Percentiles rank a stretch among this genome's conserved stretches.
phyloP scores from a whole-genome alignment of 30 jellyfish, hydroid and myxozoan genomes.

The Chrysaora quinquecirrha region DNA sequence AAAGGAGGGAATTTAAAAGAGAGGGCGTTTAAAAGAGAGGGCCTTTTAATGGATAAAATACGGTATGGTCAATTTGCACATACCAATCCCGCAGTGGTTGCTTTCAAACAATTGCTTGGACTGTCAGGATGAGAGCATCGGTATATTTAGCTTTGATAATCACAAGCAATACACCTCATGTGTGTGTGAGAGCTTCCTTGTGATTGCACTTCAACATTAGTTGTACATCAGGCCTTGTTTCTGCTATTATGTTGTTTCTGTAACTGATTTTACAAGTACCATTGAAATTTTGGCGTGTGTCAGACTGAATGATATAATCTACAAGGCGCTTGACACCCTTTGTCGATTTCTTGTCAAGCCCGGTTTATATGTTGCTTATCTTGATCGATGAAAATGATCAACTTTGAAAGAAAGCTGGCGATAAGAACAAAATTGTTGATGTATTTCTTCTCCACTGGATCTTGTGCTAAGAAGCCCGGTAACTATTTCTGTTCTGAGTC shows the following conservation, averaged over 20 bases:
- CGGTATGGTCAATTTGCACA: constrained; percentile 7
- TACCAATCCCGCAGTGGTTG: background rate
- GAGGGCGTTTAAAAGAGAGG: no score
- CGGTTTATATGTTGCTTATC: background rate
- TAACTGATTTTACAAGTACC: background rate
- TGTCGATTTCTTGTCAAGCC: background rate
- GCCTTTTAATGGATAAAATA: no score
- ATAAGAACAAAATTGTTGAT: background rate
- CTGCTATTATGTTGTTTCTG: background rate
- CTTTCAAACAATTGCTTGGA: background rate
- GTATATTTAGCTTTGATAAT: background rate
- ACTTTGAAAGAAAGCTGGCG: background rate
- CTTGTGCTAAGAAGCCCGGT: background rate
- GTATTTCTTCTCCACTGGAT: background rate
- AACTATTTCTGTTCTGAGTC: background rate
- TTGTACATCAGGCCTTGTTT: background rate
- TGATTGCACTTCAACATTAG: background rate
- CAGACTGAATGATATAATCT: background rate
- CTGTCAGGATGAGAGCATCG: background rate
- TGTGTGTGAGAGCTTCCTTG: constrained; percentile 4
- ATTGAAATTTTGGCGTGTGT: background rate
- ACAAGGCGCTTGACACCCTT: background rate
- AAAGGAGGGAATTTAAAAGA: no score
- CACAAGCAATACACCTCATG: background rate
- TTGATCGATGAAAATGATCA: background rate